Percentiles rank a stretch among this genome's conserved stretches.
Conservation (phyloP, 2,797 vertebrate species). For the Rhinichthys osculus region DNA sequence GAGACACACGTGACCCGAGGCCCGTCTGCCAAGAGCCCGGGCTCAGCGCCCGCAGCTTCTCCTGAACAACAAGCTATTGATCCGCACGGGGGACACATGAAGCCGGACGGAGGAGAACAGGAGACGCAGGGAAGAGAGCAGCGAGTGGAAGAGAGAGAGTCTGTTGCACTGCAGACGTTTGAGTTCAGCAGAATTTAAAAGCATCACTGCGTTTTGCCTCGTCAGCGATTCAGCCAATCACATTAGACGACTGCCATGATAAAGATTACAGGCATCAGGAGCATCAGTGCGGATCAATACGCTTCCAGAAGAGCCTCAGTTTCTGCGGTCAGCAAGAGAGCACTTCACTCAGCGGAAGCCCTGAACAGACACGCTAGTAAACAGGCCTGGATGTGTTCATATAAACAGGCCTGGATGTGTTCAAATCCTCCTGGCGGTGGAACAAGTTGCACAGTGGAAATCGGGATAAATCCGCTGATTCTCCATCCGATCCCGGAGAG, state of each 20-base stretch:
- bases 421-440: neutral
- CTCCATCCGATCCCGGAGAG: conserved; percentile 10
- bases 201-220: conserved; percentile 5
- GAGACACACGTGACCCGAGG: conserved; percentile 24
- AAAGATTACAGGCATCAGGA: conserved; percentile 15
- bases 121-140: neutral
- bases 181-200: neutral
- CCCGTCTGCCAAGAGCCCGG: conserved; percentile 63
- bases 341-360: neutral
- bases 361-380: too few relatives aligned
- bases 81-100: conserved; percentile 46
- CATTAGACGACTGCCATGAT: conserved; percentile 59
- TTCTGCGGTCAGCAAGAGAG: neutral
- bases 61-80: conserved; percentile 52
- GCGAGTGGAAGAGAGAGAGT: neutral
- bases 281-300: conserved; percentile 1
- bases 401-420: too few relatives aligned
- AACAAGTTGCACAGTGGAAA: neutral
- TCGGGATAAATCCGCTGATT: neutral
- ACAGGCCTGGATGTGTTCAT: too few relatives aligned
- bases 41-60: conserved; percentile 45
- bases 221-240: conserved; percentile 33
- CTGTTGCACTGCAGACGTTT: neutral
- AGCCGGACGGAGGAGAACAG: conserved; percentile 11
- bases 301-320: neutral